A percentile compares a stretch with the other conserved stretches of the same genome.
phyloP scores from a whole-genome alignment of 2,113 vertebrate genomes.

The Manacus vitellinus region DNA sequence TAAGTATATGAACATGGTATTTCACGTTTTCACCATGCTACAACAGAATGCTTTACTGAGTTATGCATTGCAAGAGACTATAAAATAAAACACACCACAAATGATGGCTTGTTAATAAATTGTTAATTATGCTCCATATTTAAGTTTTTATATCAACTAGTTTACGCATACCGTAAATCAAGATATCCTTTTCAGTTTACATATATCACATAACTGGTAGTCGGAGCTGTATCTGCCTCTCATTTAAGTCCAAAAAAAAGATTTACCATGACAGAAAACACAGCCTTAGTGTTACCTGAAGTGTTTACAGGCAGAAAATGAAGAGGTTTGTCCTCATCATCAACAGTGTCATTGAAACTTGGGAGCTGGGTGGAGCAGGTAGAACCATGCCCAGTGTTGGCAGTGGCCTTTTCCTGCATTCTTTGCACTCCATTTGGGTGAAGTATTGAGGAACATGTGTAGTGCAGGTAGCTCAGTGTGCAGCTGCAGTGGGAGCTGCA shows the following conservation, averaged over 20 bases:
- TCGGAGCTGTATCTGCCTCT: not conserved
- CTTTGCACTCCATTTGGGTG: not conserved
- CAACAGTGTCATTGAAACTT: fast-evolving
- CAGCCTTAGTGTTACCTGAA: not conserved
- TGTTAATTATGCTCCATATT: not conserved
- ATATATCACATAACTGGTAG: not conserved
- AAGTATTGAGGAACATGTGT: not conserved
- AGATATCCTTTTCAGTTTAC: not conserved
- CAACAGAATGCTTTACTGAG: not conserved
- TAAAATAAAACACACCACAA: not conserved
- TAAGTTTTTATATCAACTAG: not conserved
- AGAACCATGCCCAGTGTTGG: fast-evolving
- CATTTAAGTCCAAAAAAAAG: not conserved
- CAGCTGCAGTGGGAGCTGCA: not conserved
- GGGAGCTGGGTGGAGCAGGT: not conserved
- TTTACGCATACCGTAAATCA: not conserved
- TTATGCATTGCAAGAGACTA: not conserved
- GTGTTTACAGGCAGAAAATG: not conserved
- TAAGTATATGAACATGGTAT: not conserved
- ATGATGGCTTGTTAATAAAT: not conserved
- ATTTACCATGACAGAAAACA: not conserved
- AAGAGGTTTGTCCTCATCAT: not conserved
- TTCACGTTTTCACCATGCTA: not conserved
- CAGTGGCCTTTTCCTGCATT: not conserved
- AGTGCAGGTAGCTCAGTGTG: not conserved